Percentiles rank a stretch among this genome's conserved stretches.
Conservation (phyloP, 2,113 vertebrate species). For the Sylvilagus bachmani region DNA sequence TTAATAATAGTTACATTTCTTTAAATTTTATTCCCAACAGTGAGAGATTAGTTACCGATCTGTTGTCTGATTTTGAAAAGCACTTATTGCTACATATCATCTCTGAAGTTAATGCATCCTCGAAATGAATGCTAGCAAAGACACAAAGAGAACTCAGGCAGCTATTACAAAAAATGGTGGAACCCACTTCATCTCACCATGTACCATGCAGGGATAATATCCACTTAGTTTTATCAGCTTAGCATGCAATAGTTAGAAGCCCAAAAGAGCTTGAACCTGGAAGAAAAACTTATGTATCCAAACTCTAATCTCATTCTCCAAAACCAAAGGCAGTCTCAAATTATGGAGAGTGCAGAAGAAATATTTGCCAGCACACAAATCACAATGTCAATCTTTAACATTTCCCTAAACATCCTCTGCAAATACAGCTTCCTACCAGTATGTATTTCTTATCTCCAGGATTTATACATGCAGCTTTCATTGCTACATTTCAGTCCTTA, state of each 20-base stretch:
- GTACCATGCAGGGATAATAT: neutral
- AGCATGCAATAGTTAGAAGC: neutral
- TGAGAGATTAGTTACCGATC: neutral
- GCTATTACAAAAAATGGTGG: neutral
- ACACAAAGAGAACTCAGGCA: conserved; percentile 6
- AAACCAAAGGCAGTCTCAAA: conserved; percentile 25
- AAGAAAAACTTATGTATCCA: neutral
- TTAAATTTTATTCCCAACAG: neutral
- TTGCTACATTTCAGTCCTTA: conserved; percentile 32
- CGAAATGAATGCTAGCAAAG: neutral
- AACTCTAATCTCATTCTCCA: conserved; percentile 26
- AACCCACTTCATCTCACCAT: neutral
- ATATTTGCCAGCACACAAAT: conserved; percentile 9
- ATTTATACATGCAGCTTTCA: conserved; percentile 40
- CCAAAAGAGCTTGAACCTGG: neutral
- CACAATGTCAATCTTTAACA: neutral
- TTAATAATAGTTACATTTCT: neutral
- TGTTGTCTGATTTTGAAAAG: neutral
- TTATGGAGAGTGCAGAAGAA: conserved; percentile 2
- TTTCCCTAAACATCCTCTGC: neutral
- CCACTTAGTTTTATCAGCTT: conserved; percentile 5
- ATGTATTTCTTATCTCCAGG: conserved; percentile 20
- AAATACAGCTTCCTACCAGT: neutral
- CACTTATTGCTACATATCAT: neutral
- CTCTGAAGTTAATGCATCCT: conserved; percentile 14